Percentiles rank a stretch among this genome's conserved stretches.
Evolutionary conservation across 1,140 invertebrate genomes (phyloP).

Genomic region (Polypedilum pembai): DNA sequence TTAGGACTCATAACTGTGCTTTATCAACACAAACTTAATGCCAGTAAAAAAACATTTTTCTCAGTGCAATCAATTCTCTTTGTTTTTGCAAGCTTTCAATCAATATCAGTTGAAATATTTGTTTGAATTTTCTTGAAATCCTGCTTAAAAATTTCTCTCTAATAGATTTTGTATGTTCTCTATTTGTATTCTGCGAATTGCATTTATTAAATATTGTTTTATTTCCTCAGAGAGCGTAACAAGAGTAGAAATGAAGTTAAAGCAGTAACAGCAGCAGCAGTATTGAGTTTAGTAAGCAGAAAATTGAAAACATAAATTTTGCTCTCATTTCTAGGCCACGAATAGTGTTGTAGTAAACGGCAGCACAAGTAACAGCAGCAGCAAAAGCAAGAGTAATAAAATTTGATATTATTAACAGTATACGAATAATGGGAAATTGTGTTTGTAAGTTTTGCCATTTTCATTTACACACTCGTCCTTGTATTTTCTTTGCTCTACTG

Average conservation of each 20-base stretch:
- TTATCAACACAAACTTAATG: too few species aligned
- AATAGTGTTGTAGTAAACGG: neutral
- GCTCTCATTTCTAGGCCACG: constrained; percentile 6
- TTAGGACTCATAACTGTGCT: too few species aligned
- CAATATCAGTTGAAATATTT: too few species aligned
- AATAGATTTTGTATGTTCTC: neutral
- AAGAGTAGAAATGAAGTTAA: neutral
- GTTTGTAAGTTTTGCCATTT: neutral
- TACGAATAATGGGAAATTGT: neutral
- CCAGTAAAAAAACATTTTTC: too few species aligned
- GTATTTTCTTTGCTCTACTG: neutral
- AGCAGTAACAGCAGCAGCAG: neutral
- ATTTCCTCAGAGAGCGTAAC: neutral
- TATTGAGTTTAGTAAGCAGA: neutral
- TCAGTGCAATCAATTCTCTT: too few species aligned
- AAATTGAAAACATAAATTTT: constrained; percentile 20
- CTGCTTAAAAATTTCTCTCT: neutral
- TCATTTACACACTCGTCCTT: neutral
- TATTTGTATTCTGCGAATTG: neutral
- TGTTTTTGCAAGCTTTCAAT: too few species aligned
- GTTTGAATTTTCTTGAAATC: too few species aligned
- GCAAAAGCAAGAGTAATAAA: neutral
- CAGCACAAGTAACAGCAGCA: neutral
- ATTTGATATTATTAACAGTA: constrained; percentile 5
- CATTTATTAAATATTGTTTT: neutral